A percentile compares a stretch with the other conserved stretches of the same genome.
These are phyloP conservation scores for Bhutanitis thaidina DNA, from an alignment of 2,888 invertebrate genomes.

Conservation along the genomic window DNA sequence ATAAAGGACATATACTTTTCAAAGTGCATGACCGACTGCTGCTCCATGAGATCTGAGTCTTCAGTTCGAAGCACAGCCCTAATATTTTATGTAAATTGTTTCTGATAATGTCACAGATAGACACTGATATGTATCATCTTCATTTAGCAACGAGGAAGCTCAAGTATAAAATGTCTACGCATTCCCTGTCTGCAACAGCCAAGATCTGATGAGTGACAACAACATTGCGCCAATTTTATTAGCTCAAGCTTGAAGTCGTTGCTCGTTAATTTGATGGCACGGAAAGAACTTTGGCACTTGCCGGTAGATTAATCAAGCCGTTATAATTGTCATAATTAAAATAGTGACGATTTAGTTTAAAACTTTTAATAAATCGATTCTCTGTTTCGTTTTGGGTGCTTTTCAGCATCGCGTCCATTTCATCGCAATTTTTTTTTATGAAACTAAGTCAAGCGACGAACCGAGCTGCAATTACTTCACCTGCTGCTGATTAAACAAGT, in stretches of 20 bases:
- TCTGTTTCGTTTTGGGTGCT: too few species aligned
- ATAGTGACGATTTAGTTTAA: not conserved
- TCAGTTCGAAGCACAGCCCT: too few species aligned
- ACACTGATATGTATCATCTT: not conserved
- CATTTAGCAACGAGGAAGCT: conserved; percentile 12
- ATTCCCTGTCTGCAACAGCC: not conserved
- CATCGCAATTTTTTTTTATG: too few species aligned
- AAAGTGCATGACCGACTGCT: too few species aligned
- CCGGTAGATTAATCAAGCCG: conserved; percentile 14
- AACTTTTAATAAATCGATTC: not conserved
- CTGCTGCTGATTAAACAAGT: too few species aligned
- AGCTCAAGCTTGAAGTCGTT: conserved; percentile 13
- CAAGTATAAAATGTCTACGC: not conserved
- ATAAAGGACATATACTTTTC: too few species aligned
- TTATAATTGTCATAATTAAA: conserved; percentile 8
- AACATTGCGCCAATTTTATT: conserved; percentile 9
- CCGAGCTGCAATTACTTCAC: too few species aligned
- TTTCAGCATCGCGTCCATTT: too few species aligned
- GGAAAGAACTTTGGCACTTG: conserved; percentile 14
- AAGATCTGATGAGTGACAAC: conserved; percentile 12
- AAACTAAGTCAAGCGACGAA: too few species aligned
- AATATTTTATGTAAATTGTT: too few species aligned
- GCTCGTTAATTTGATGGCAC: conserved; percentile 15
- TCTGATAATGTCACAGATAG: too few species aligned
- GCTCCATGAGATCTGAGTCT: too few species aligned